These are phyloP conservation scores for Drosophila virilis DNA, from an alignment of 1,140 invertebrate species.

Conservation along the genomic window DNA sequence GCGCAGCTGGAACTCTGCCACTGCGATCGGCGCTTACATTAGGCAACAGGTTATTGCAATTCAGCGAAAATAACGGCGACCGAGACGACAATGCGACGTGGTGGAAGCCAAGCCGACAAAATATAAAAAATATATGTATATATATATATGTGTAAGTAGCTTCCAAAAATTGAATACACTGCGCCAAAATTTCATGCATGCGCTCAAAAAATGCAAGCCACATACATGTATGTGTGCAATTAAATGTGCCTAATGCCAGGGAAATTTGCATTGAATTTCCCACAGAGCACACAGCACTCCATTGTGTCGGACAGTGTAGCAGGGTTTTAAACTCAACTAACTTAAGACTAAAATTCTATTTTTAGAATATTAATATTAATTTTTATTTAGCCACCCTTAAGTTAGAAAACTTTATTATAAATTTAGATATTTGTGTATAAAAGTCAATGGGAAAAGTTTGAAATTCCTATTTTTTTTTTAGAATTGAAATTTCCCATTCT, in stretches of 20 bases:
- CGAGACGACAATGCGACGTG: constrained; percentile 61
- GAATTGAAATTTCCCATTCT: no score
- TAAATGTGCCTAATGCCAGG: not conserved
- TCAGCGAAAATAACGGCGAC: constrained; percentile 66
- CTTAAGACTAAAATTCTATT: no score
- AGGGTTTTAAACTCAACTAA: not conserved
- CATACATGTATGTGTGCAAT: constrained; percentile 5
- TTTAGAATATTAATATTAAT: no score
- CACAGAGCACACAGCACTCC: not conserved
- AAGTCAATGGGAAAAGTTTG: no score
- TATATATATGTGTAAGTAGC: constrained; percentile 65
- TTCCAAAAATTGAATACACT: constrained; percentile 76
- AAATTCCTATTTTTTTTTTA: no score
- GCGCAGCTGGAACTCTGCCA: constrained; percentile 37
- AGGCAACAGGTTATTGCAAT: constrained; percentile 82
- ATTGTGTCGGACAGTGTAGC: not conserved
- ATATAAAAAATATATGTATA: constrained; percentile 8
- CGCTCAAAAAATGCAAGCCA: constrained; percentile 7
- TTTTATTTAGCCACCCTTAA: no score
- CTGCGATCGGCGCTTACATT: constrained; percentile 56
- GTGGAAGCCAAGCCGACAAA: constrained; percentile 42
- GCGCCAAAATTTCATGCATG: constrained; percentile 46
- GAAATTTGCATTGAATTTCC: constrained; percentile 2
- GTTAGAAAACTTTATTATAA: no score
- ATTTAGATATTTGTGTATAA: no score